phyloP scores from a whole-genome alignment of 2,113 vertebrate species.

The Aplodontia rufa region DNA sequence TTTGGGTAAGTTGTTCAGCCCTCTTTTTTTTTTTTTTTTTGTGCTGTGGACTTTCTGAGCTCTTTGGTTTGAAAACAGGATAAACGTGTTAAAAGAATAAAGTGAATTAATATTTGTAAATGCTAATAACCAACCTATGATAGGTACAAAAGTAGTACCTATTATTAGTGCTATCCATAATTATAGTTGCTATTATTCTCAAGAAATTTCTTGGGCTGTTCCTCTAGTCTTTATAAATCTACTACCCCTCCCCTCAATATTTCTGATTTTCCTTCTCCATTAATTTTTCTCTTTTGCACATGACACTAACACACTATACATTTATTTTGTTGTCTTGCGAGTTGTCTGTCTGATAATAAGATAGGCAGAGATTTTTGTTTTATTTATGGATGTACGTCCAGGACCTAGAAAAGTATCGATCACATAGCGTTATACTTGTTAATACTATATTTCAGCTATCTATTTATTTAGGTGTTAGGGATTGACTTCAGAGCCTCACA shows the following conservation, averaged over 20 bases:
- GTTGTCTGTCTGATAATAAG: background rate
- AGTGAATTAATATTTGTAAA: background rate
- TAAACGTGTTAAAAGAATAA: background rate
- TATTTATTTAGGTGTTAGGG: too few species aligned
- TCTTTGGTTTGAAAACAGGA: background rate
- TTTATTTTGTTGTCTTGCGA: conserved; percentile 18
- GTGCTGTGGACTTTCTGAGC: too few species aligned
- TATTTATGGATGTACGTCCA: background rate
- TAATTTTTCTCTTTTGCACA: background rate
- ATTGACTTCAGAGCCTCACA: too few species aligned
- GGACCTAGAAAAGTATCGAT: background rate
- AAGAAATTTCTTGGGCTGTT: background rate
- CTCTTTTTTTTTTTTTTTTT: too few species aligned
- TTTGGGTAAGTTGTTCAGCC: background rate
- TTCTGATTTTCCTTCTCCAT: background rate
- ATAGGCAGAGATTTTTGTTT: background rate
- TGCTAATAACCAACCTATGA: background rate
- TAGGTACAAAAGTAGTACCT: background rate
- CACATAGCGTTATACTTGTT: background rate
- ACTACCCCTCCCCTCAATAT: background rate
- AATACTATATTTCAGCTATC: background rate
- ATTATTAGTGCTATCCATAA: background rate
- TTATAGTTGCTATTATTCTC: background rate
- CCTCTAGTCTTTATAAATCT: background rate
- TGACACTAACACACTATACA: background rate